Evolutionary conservation across 2,113 vertebrate genomes (phyloP).

Genomic region (Sinosuthora webbiana): DNA sequence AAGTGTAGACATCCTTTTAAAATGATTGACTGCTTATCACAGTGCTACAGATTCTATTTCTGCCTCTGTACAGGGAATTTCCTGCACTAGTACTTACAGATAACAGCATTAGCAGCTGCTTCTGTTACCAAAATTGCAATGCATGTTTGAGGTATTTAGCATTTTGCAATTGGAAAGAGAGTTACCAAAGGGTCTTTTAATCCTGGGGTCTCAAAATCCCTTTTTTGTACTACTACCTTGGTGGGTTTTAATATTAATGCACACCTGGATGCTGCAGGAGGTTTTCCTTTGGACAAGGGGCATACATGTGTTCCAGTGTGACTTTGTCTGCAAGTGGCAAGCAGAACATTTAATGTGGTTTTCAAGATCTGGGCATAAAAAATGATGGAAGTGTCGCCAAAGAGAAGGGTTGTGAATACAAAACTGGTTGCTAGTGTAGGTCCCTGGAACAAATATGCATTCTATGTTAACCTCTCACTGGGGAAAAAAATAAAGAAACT

Average conservation of each 20-base stretch:
- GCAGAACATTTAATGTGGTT: background rate
- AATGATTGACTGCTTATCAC: conserved; percentile 43
- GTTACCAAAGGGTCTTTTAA: background rate
- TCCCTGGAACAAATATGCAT: background rate
- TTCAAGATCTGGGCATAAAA: background rate
- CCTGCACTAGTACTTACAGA: conserved; percentile 21
- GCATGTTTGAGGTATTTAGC: conserved; percentile 16
- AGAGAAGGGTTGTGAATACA: background rate
- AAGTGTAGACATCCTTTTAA: conserved; percentile 15
- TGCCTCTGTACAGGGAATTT: conserved; percentile 48
- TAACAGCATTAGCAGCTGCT: conserved; percentile 39
- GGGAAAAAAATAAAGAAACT: background rate
- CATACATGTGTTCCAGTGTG: background rate
- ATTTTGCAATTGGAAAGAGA: conserved; percentile 16
- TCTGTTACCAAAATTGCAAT: conserved; percentile 25
- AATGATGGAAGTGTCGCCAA: background rate
- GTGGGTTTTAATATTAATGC: conserved; percentile 25
- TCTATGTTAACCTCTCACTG: background rate
- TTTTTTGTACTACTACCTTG: background rate
- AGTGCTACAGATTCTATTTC: conserved; percentile 50
- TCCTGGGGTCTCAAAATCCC: background rate
- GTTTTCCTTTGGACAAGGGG: background rate
- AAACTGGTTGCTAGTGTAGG: background rate
- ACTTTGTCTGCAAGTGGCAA: background rate
- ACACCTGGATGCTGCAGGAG: background rate